Evolutionary conservation across 2,888 invertebrate genomes (phyloP).

Genomic region (Amaurobius ferox): DNA sequence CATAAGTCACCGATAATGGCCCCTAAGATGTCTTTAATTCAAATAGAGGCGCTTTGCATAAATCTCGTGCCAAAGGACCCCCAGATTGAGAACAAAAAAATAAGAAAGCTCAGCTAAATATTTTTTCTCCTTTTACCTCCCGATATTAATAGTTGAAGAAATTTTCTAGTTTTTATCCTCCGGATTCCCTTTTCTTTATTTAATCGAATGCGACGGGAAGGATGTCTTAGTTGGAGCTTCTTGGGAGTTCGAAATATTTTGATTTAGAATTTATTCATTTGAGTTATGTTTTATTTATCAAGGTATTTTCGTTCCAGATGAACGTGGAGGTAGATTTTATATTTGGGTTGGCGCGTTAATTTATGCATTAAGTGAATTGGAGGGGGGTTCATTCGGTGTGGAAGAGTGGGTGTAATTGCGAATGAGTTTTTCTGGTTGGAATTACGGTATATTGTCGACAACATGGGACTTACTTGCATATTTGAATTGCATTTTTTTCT

Average conservation of each 20-base stretch:
- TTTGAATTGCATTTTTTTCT: too few relatives aligned
- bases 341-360: too few relatives aligned
- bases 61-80: constrained; percentile 39
- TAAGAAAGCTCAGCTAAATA: constrained; percentile 56
- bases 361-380: too few relatives aligned
- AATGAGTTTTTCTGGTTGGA: too few relatives aligned
- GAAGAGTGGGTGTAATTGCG: too few relatives aligned
- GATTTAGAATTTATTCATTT: constrained; percentile 47
- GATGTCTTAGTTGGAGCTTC: not conserved
- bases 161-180: constrained; percentile 33
- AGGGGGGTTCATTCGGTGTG: too few relatives aligned
- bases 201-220: not conserved
- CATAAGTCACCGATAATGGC: constrained; percentile 69
- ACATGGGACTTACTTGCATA: too few relatives aligned
- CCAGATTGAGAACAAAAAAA: constrained; percentile 13
- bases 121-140: constrained; percentile 41
- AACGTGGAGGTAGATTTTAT: too few relatives aligned
- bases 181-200: not conserved
- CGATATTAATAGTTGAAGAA: constrained; percentile 58
- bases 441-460: too few relatives aligned
- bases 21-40: constrained; percentile 71
- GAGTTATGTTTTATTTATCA: constrained; percentile 36
- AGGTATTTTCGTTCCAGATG: too few relatives aligned
- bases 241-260: constrained; percentile 13
- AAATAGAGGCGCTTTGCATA: constrained; percentile 71